phyloP scores from a whole-genome alignment of 1,140 invertebrate species.

The Drosophila ambigua region DNA sequence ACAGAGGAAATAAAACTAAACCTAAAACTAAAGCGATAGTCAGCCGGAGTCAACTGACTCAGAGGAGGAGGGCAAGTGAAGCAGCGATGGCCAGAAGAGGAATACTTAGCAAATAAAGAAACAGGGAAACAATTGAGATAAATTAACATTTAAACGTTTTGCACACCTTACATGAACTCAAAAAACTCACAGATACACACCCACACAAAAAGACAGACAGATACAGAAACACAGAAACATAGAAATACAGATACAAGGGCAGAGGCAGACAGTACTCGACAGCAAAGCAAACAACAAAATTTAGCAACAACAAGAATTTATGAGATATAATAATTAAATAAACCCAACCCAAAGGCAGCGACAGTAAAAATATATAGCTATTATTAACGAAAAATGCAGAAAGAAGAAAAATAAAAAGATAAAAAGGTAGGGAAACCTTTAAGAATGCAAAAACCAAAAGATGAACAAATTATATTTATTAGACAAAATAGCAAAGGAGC shows the following conservation, averaged over 20 bases:
- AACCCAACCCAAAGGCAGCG: constrained; percentile 40
- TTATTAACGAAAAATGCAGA: constrained; percentile 36
- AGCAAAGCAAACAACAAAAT: constrained; percentile 77
- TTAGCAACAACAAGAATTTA: constrained; percentile 83
- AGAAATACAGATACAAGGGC: constrained; percentile 18
- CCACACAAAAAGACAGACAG: constrained; percentile 10
- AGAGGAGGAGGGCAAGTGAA: constrained; percentile 34
- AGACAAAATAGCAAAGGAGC: constrained; percentile 58
- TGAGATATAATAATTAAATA: constrained; percentile 75
- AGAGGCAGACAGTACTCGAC: constrained; percentile 36
- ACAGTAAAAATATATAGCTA: constrained; percentile 45
- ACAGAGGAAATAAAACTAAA: constrained; percentile 32
- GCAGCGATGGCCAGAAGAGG: constrained; percentile 21
- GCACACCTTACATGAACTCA: constrained; percentile 52
- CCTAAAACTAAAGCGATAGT: constrained; percentile 26
- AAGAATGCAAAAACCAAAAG: constrained; percentile 26
- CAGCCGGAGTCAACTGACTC: not conserved
- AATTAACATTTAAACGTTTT: constrained; percentile 81
- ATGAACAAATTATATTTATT: constrained; percentile 73
- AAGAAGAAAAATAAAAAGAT: constrained; percentile 22
- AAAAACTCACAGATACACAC: constrained; percentile 24
- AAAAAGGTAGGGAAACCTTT: constrained; percentile 1
- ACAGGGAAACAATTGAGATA: constrained; percentile 82
- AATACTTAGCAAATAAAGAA: constrained; percentile 81
- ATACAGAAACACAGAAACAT: constrained; percentile 17